Evolutionary conservation across 2,113 vertebrate species (phyloP).

Genomic region (Tenrec ecaudatus): DNA sequence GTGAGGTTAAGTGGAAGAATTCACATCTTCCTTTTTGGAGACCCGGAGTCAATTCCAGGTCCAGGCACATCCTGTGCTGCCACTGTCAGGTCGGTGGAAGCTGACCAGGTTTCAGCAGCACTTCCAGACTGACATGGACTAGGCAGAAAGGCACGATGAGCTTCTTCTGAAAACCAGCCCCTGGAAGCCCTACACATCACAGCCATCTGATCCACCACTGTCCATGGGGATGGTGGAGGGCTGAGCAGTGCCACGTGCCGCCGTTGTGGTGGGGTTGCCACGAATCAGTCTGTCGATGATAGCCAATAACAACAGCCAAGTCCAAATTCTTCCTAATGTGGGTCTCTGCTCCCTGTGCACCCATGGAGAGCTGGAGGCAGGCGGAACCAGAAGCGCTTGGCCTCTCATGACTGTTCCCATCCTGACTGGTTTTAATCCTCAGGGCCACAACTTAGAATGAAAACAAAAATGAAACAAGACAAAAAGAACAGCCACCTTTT

Average conservation of each 20-base stretch:
- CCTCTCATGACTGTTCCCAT: background rate
- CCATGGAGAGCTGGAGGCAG: background rate
- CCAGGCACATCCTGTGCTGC: background rate
- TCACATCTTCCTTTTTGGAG: background rate
- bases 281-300: background rate
- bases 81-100: background rate
- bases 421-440: conserved; percentile 12
- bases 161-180: background rate
- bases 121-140: background rate
- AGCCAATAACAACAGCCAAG: background rate
- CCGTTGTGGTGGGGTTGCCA: background rate
- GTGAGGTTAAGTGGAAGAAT: background rate
- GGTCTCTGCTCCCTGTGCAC: background rate
- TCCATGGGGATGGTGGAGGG: background rate
- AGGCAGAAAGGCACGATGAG: background rate
- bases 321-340: background rate
- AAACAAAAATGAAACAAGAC: background rate
- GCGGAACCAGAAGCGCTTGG: background rate
- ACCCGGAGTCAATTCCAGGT: background rate
- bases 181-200: background rate
- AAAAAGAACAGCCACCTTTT: background rate
- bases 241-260: background rate
- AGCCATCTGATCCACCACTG: background rate
- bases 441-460: background rate
- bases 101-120: background rate